Percentiles rank a stretch among this genome's conserved stretches.
Conservation (phyloP, 2,888 invertebrate species). For the Aproaerema taeniolella region DNA sequence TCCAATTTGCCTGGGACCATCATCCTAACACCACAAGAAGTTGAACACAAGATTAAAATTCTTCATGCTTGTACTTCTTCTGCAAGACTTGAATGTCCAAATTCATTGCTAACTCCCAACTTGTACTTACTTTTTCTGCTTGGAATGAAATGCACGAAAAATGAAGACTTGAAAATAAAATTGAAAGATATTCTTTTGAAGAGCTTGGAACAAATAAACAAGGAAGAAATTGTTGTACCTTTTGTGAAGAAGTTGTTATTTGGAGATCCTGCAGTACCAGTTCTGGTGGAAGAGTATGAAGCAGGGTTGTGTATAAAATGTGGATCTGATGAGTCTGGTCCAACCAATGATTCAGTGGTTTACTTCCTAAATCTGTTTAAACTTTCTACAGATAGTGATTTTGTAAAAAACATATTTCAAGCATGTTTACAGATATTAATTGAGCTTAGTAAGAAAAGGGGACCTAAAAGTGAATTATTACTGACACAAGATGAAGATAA, state of each 20-base stretch:
- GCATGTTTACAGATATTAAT: constrained; percentile 43
- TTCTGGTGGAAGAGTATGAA: constrained; percentile 49
- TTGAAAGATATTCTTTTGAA: constrained; percentile 51
- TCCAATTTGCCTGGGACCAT: constrained; percentile 50
- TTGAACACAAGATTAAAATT: constrained; percentile 49
- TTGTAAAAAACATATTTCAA: constrained; percentile 46
- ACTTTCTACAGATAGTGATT: constrained; percentile 28
- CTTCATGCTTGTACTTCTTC: constrained; percentile 50
- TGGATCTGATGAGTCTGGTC: constrained; percentile 22
- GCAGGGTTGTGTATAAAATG: constrained; percentile 56
- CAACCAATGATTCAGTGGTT: constrained; percentile 36
- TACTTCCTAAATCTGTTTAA: constrained; percentile 49
- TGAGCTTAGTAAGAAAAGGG: constrained; percentile 37
- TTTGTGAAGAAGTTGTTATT: constrained; percentile 41
- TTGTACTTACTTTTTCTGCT: constrained; percentile 61
- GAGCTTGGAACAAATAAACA: constrained; percentile 39
- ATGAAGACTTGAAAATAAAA: constrained; percentile 43
- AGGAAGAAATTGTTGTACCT: constrained; percentile 25
- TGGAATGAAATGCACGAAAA: constrained; percentile 46
- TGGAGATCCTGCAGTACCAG: constrained; percentile 27
- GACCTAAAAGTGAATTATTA: constrained; percentile 38
- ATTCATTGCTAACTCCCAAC: constrained; percentile 48
- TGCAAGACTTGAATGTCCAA: constrained; percentile 45
- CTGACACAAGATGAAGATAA: constrained; percentile 56
- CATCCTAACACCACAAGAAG: constrained; percentile 49